phyloP scores from a whole-genome alignment of 1,140 invertebrate genomes.

The Oryctes rhinoceros region DNA sequence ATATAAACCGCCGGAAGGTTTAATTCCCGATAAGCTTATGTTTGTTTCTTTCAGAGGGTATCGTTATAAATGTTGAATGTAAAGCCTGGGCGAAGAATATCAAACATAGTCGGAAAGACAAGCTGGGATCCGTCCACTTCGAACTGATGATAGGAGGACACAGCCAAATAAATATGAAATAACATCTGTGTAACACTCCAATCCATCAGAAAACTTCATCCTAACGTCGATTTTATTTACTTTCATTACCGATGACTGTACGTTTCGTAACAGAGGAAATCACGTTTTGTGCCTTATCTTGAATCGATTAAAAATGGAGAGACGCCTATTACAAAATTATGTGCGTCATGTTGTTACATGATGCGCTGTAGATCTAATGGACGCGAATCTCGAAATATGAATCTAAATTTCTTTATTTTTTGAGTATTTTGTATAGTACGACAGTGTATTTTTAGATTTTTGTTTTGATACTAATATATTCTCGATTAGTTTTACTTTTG shows the following conservation, averaged over 20 bases:
- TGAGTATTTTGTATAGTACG: not conserved
- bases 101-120: slow-evolving; percentile 81
- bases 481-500: slow-evolving; percentile 12
- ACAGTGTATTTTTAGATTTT: not conserved
- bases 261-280: too few species aligned
- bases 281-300: too few species aligned
- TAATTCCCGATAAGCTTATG: not conserved
- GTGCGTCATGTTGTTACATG: not conserved
- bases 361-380: not conserved
- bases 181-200: not conserved
- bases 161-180: not conserved
- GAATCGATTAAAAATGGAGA: too few species aligned
- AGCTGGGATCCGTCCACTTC: slow-evolving; percentile 92
- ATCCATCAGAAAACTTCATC: too few species aligned
- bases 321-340: not conserved
- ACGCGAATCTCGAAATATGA: slow-evolving; percentile 1
- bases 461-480: slow-evolving; percentile 10
- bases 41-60: slow-evolving; percentile 71
- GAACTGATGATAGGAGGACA: slow-evolving; percentile 87
- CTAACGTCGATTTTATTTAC: too few species aligned
- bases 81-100: slow-evolving; percentile 97
- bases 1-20: not conserved
- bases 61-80: slow-evolving; percentile 94
- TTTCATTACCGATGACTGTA: too few species aligned
- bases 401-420: not conserved